A percentile compares a stretch with the other conserved stretches of the same genome.
Evolutionary conservation across 2,797 vertebrate genomes (phyloP).

Genomic region (Enteromius argenteus): DNA sequence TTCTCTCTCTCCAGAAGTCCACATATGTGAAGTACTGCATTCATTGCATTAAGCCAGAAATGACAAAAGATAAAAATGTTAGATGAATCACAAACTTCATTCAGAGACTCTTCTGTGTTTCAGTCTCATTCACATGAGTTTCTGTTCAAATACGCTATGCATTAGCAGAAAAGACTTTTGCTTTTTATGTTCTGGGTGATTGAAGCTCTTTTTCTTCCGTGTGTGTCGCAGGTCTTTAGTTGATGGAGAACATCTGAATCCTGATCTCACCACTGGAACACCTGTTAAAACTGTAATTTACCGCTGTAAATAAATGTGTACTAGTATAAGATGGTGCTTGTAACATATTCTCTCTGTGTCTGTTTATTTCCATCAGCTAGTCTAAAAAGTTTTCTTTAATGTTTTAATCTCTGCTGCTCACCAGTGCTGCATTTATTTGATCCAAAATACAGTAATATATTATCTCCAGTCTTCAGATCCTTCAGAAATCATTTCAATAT

Average conservation of each 20-base stretch:
- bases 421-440: neutral
- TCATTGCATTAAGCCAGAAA: neutral
- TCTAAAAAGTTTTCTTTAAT: neutral
- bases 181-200: slow-evolving; percentile 10
- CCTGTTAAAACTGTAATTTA: slow-evolving; percentile 80
- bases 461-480: neutral
- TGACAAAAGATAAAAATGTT: neutral
- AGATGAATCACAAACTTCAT: neutral
- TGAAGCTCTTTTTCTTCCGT: slow-evolving; percentile 2
- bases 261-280: slow-evolving; percentile 77
- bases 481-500: neutral
- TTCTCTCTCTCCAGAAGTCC: too few relatives aligned
- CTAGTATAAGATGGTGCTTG: slow-evolving; percentile 76
- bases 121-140: neutral
- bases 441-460: neutral
- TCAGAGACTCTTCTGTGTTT: neutral
- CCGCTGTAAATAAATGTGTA: slow-evolving; percentile 85
- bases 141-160: slow-evolving; percentile 16
- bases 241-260: slow-evolving; percentile 46
- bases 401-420: neutral
- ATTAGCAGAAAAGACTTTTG: neutral
- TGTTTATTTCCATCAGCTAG: neutral
- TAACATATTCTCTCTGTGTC: slow-evolving; percentile 47
- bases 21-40: neutral
- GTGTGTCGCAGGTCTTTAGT: slow-evolving; percentile 12